These are phyloP conservation scores for Delichon dasypus DNA, from an alignment of 2,797 vertebrate species.

Conservation along the genomic window DNA sequence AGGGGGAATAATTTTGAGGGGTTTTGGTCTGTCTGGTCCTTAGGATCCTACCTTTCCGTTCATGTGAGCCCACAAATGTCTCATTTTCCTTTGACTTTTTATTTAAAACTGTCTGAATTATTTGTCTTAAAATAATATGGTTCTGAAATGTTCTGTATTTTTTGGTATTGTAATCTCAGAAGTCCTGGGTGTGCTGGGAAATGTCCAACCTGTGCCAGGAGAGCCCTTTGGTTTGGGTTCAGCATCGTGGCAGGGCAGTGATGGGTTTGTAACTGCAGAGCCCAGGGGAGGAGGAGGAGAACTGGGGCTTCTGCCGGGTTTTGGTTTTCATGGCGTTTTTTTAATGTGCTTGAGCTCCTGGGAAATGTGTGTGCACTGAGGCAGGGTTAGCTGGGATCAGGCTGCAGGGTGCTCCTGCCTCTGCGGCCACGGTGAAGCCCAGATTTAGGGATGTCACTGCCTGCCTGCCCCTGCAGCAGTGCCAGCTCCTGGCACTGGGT, in stretches of 20 bases:
- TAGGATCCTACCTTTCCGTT: not conserved
- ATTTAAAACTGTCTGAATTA: constrained; percentile 42
- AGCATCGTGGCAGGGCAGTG: not conserved
- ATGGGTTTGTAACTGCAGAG: not conserved
- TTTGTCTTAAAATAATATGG: not conserved
- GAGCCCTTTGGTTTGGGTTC: not conserved
- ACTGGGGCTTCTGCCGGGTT: not conserved
- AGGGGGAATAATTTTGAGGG: not conserved
- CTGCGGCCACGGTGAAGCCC: not conserved
- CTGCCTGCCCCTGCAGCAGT: not conserved
- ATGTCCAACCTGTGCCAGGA: not conserved
- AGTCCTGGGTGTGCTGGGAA: not conserved
- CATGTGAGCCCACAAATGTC: not conserved
- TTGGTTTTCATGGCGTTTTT: not conserved
- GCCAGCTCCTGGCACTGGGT: not conserved
- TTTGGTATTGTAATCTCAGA: not conserved
- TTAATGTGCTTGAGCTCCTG: not conserved
- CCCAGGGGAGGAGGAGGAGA: not conserved
- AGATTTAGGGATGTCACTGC: accelerated
- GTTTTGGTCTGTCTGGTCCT: not conserved
- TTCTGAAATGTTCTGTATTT: constrained; percentile 1
- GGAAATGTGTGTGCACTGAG: not conserved
- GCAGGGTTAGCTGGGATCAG: not conserved
- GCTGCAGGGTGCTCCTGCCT: not conserved
- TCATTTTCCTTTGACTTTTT: constrained; percentile 22